Evolutionary conservation across 2,888 invertebrate species (phyloP), one percentile per base, ranked within the genome.

Genomic region (Ganaspis brasiliensis): DNA sequence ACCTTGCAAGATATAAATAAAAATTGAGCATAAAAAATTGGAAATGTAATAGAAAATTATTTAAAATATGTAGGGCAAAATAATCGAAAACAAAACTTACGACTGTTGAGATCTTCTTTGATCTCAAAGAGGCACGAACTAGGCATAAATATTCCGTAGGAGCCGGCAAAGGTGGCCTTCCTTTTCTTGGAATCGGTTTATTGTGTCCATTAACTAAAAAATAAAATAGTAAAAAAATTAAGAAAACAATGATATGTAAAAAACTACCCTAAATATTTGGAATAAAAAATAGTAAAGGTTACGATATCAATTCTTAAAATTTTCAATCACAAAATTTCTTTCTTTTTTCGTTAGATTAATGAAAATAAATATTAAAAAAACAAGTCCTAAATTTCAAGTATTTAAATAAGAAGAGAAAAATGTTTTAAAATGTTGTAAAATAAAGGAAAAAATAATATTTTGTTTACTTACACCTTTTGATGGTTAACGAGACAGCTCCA

Each of bases 391-490:
- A 31, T 31, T 31, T 31, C 31, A 6, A 31, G n/a, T n/a, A n/a
- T n/a, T 31, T 6, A 31, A 4, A 31, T 6, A 31, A 31, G 31
- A 31, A 31, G 6, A 31, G 31, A 31, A 4, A 31, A 31, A 31
- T 31, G 31, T 31, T 83, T 85, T 19, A 56, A 78, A 76, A 75
- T 12, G 1, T 12, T 63, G 45, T 14, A 55, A 49, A 52, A 19
- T n/a, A 73, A 70, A 37, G 19, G 14, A 31, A 35, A 35, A 67
- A 61, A 16, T n/a, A 49, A n/a, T 52, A 59, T 26, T 40, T 14
- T 40, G 40, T 10, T 73, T 84, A 94, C 96, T 95, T 94, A 97
- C 98, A 98, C 94, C 97, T 94, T 93, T 98, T 99, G 94, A 98
- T 97, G 56, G 97, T 97, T 91, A 98, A 94, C 52, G 95, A 95